Base-by-base conservation (phyloP, 1,140 invertebrate genomes). In the Sinonovacula constricta region DNA sequence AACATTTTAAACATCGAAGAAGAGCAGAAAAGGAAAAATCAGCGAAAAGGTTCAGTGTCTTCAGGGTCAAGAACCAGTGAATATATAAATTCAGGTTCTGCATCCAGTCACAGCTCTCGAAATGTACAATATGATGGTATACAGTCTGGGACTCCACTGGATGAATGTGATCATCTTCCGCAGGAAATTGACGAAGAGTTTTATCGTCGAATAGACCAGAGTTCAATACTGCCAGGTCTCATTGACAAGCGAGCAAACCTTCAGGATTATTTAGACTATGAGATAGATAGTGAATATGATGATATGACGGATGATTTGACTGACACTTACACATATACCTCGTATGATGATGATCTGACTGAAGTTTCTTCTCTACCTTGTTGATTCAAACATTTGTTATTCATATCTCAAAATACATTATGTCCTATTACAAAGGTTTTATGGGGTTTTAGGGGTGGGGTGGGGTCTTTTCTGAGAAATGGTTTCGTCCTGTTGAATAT, bases 301-400 rank as follows among this genome's bases (percentile, higher is more conserved):
- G 71, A 75, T 39, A 36, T 75, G 15, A 66, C 71, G 5, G 71
- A 75, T 31, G 60, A 75, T 66, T 33, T 75, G 22, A 75, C 71
- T 33, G 71, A 75, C 34, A 75, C 71, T 2, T 75, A 66, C 30
- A 75, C 71, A 26, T 75, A 66, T 22, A 75, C 71, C 5, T 36
- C 39, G 28, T 69, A 53, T 69, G 67, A 74, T 30, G 71, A 75
- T 66, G 71, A 75, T 75, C 33, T 75, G 56, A 75, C 71, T 3
- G 71, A 75, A 54, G 71, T 75, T 34, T 75, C 71, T 15, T 75
- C 71, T 10, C 28, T 75, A 39, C 71, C 71, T 10, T 75, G 71
- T 57, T 75, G 28, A 69, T 4, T n/a, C n/a, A n/a, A n/a, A n/a
- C n/a, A n/a, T n/a, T n/a, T n/a, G n/a, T n/a, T n/a, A n/a, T n/a